Percentiles rank a stretch among this genome's conserved stretches.
phyloP scores from a whole-genome alignment of 1,140 invertebrate species.

The Linepithema humile region DNA sequence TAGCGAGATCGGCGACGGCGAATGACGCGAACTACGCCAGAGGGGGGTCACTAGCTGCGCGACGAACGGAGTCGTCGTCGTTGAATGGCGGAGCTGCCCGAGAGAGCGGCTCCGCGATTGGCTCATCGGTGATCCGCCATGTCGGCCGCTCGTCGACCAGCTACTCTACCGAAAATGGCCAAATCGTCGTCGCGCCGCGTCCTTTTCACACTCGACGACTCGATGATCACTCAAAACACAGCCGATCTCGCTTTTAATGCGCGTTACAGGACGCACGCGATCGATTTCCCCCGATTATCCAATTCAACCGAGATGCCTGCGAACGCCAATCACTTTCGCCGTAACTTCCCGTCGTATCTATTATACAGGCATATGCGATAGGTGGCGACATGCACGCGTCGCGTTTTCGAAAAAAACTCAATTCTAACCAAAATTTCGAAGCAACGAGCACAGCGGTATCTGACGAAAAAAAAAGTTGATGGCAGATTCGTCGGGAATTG shows the following conservation, averaged over 20 bases:
- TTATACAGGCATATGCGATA: constrained; percentile 68
- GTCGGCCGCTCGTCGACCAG: constrained; percentile 56
- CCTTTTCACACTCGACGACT: too few species aligned
- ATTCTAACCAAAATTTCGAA: constrained; percentile 71
- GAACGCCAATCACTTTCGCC: constrained; percentile 77
- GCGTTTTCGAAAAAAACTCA: constrained; percentile 74
- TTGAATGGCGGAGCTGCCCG: constrained; percentile 10
- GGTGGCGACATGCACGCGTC: constrained; percentile 74
- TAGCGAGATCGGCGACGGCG: constrained; percentile 23
- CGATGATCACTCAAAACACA: neutral
- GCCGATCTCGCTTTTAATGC: neutral
- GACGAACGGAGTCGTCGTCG: constrained; percentile 13
- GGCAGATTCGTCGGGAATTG: neutral
- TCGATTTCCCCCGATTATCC: neutral
- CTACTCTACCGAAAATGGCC: constrained; percentile 18
- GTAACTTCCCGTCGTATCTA: constrained; percentile 66
- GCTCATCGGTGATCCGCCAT: constrained; percentile 73
- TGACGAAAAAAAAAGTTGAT: neutral
- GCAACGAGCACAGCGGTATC: neutral
- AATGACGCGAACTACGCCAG: constrained; percentile 52
- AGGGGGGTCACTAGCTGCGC: constrained; percentile 47
- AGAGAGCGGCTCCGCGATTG: constrained; percentile 74
- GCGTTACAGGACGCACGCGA: neutral
- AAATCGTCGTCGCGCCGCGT: neutral
- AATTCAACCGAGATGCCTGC: constrained; percentile 51